These are phyloP conservation scores for Sarcophaga subvicina DNA, from an alignment of 2,888 invertebrate species.

Conservation along the genomic window DNA sequence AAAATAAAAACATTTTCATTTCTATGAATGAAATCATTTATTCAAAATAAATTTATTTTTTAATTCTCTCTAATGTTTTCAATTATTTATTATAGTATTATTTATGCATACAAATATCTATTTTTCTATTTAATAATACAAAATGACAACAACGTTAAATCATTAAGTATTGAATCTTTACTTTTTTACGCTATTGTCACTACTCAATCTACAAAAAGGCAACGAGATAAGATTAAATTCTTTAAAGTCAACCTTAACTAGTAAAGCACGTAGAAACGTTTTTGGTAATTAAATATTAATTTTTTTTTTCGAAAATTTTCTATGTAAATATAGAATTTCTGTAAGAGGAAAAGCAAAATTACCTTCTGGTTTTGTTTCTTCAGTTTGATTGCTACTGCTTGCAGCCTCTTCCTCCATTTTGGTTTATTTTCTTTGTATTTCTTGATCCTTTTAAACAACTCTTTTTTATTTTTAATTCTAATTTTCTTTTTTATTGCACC, in stretches of 20 bases:
- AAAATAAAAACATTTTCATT: neutral
- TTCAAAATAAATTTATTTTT: slow-evolving; percentile 2
- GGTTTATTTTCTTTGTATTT: slow-evolving; percentile 18
- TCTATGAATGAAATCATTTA: slow-evolving; percentile 46
- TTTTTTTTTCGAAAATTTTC: neutral
- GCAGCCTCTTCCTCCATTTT: slow-evolving; percentile 49
- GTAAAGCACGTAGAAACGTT: slow-evolving; percentile 25
- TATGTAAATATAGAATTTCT: neutral
- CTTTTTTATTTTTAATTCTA: neutral
- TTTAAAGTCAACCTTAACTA: neutral
- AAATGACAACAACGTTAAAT: neutral
- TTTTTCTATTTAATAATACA: too few relatives aligned
- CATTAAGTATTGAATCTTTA: too few relatives aligned
- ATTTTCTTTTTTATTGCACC: slow-evolving; percentile 4
- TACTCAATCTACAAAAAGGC: too few relatives aligned
- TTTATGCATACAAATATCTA: neutral
- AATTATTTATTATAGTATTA: neutral
- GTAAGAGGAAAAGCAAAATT: slow-evolving; percentile 8
- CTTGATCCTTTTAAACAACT: slow-evolving; percentile 16
- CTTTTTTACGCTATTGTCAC: too few relatives aligned
- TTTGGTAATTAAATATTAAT: neutral
- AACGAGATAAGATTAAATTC: slow-evolving; percentile 53
- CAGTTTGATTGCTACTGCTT: slow-evolving; percentile 27
- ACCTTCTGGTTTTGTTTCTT: slow-evolving; percentile 60
- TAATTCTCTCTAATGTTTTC: neutral